These are phyloP conservation scores for Coracopsis vasa DNA, from an alignment of 2,113 vertebrate genomes.

Conservation along the genomic window DNA sequence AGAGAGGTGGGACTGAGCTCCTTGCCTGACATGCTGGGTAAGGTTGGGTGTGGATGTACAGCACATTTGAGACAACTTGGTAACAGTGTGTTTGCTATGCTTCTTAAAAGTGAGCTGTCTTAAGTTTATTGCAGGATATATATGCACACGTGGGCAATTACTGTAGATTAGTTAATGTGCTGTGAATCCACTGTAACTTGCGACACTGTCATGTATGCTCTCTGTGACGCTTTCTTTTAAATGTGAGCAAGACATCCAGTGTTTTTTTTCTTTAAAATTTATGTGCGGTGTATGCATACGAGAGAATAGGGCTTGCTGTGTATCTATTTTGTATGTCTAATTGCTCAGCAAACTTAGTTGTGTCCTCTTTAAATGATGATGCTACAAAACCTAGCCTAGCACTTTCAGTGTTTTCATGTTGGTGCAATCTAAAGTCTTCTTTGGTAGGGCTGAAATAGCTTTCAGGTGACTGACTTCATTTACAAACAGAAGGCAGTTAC, in stretches of 20 bases:
- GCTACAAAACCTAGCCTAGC: background rate
- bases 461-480: background rate
- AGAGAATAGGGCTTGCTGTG: background rate
- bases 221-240: background rate
- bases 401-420: background rate
- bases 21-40: background rate
- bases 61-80: fast-evolving
- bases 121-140: background rate
- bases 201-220: background rate
- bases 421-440: background rate
- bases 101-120: background rate
- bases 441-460: background rate
- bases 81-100: background rate
- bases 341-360: background rate
- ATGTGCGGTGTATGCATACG: background rate
- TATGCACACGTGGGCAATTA: background rate
- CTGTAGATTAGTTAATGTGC: background rate
- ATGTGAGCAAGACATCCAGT: background rate
- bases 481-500: background rate
- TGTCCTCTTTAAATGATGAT: background rate
- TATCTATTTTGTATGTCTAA: background rate
- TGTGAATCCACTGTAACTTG: background rate
- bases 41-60: background rate
- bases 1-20: background rate
- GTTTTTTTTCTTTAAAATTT: background rate